Conservation (phyloP, 2,113 vertebrate species). For the Geococcyx californianus region DNA sequence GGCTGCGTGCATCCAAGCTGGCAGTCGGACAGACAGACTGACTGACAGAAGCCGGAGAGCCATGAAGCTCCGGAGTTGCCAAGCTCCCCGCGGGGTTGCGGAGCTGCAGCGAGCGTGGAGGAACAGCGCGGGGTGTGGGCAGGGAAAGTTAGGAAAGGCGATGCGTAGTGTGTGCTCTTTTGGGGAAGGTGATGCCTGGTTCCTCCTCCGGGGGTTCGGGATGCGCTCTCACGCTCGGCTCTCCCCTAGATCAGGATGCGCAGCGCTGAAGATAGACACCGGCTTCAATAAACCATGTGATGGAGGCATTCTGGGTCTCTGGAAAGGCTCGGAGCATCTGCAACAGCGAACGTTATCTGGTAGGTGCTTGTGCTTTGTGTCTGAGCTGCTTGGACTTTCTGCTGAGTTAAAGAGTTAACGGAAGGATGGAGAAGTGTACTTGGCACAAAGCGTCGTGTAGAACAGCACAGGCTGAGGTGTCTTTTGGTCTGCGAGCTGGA, state of each 20-base stretch:
- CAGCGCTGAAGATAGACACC: neutral
- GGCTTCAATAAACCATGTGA: neutral
- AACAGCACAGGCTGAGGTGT: neutral
- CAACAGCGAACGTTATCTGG: neutral
- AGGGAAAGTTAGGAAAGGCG: neutral
- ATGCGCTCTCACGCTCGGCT: neutral
- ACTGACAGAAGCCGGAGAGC: neutral
- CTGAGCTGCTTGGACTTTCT: neutral
- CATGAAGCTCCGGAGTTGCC: neutral
- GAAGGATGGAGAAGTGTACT: neutral
- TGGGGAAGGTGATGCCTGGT: neutral
- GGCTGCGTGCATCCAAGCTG: neutral
- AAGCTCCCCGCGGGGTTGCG: neutral
- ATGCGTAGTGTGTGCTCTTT: neutral
- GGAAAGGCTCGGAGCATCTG: neutral
- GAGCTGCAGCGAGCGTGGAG: neutral
- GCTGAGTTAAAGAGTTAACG: neutral
- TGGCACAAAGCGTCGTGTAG: neutral
- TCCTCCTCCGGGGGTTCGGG: neutral
- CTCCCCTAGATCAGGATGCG: constrained; percentile 3
- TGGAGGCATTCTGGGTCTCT: constrained; percentile 19
- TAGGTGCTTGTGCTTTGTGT: neutral
- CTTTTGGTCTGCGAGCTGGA: neutral
- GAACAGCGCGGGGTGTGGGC: neutral
- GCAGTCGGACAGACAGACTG: neutral